Conservation (phyloP, 2,888 invertebrate genomes). For the Scaptomyza tumidula region DNA sequence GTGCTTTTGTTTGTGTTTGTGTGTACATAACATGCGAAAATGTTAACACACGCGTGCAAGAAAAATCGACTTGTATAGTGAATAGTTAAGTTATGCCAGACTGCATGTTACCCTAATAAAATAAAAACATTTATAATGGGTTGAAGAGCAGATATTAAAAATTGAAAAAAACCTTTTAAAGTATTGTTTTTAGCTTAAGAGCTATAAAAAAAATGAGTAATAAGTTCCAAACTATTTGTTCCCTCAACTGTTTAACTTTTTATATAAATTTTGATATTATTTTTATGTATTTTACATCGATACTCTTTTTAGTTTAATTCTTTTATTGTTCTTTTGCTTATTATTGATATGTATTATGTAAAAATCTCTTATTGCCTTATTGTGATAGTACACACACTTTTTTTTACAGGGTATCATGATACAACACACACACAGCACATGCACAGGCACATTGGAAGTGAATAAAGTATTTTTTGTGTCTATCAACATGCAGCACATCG, state of each 20-base stretch:
- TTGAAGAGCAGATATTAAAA: too few relatives aligned
- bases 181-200: background rate
- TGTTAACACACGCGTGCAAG: constrained; percentile 52
- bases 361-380: background rate
- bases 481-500: constrained; percentile 67
- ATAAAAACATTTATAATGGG: background rate
- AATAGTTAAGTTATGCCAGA: background rate
- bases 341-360: background rate
- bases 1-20: constrained; percentile 30
- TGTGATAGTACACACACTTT: background rate
- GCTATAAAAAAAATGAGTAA: background rate
- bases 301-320: background rate
- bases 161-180: background rate
- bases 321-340: background rate
- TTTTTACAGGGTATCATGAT: constrained; percentile 38
- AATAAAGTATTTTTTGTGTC: constrained; percentile 68
- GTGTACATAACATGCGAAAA: constrained; percentile 49
- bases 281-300: background rate
- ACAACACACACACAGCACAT: constrained; percentile 11
- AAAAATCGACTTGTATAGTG: constrained; percentile 40
- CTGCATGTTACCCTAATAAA: constrained; percentile 5
- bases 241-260: too few relatives aligned
- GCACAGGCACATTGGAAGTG: constrained; percentile 41
- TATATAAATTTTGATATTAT: background rate
- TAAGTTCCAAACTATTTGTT: too few relatives aligned